These are phyloP conservation scores for Tachysurus fulvidraco DNA, from an alignment of 2,113 vertebrate species.

Conservation along the genomic window DNA sequence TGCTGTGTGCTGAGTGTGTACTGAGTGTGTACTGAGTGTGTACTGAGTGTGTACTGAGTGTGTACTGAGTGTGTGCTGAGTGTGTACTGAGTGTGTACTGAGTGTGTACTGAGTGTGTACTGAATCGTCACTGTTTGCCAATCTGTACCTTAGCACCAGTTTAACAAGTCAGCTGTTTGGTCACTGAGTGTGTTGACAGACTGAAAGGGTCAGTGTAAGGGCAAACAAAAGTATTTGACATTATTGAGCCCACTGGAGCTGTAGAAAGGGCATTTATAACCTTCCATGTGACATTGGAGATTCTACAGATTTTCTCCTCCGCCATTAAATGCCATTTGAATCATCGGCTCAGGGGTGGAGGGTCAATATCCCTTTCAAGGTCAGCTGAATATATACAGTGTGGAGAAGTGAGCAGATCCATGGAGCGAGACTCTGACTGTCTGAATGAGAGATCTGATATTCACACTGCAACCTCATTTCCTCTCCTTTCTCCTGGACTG, in stretches of 20 bases:
- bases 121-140: neutral
- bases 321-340: slow-evolving; percentile 47
- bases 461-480: neutral
- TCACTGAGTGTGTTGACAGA: slow-evolving; percentile 35
- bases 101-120: slow-evolving; percentile 21
- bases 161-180: slow-evolving; percentile 13
- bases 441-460: slow-evolving; percentile 25
- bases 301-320: slow-evolving; percentile 41
- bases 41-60: no score
- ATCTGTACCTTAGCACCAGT: slow-evolving; percentile 17
- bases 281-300: slow-evolving; percentile 18
- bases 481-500: neutral
- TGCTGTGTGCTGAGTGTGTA: no score
- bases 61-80: no score
- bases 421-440: slow-evolving; percentile 27
- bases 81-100: slow-evolving; percentile 20
- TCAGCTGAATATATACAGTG: slow-evolving; percentile 1
- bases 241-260: slow-evolving; percentile 46
- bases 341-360: neutral
- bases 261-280: slow-evolving; percentile 28
- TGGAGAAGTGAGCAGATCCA: slow-evolving; percentile 1
- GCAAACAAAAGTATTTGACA: slow-evolving; percentile 34
- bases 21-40: no score
- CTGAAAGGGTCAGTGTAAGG: slow-evolving; percentile 35
- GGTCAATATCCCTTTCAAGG: slow-evolving; percentile 25